Evolutionary conservation across 2,888 invertebrate genomes (phyloP), one percentile per base, ranked within the genome.

Genomic region (Euclidia mi): DNA sequence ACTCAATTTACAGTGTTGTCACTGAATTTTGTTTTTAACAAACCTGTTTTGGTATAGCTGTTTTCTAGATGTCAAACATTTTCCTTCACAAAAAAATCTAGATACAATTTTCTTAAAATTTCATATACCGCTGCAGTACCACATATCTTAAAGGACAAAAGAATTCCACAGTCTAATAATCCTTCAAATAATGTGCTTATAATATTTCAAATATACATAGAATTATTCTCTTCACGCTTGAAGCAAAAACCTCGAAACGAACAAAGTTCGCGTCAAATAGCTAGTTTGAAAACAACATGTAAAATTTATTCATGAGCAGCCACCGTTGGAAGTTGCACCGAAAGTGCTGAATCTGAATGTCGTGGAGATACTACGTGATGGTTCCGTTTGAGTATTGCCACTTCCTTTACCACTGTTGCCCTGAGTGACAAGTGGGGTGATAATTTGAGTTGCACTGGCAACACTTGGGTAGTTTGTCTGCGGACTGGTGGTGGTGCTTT

Each of bases 341-440:
- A 77, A 79, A 78, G 78, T 72, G 70, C 78, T 78, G 81, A 82
- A 79, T 86, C 76, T 76, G 82, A 81, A 79, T 79, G 76, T 81
- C 75, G 77, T 63, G 73, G 72, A 71, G 65, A 68, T 65, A 62
- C 70, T 71, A 79, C 80, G 81, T 81, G 82, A 79, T 71, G 71
- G 45, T 82, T 78, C 78, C 76, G 78, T 63, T 77, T 61, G 64
- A 47, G 43, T 56, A 71, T 74, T 63, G 56, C 57, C 62, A 71
- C 60, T 71, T 76, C 69, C 70, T 51, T 40, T 18, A 44, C 42
- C 46, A 58, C 56, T 50, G 55, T 49, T 40, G 11, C 41, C 43
- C 11, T 7, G 31, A 31, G 41, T 53, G 57, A 55, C 41, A 45
- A 57, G 12, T 42, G 14, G 31, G 11, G 55, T 25, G 60, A 67